Evolutionary conservation across 2,797 vertebrate genomes (phyloP).

Genomic region (Aplochiton taeniatus): DNA sequence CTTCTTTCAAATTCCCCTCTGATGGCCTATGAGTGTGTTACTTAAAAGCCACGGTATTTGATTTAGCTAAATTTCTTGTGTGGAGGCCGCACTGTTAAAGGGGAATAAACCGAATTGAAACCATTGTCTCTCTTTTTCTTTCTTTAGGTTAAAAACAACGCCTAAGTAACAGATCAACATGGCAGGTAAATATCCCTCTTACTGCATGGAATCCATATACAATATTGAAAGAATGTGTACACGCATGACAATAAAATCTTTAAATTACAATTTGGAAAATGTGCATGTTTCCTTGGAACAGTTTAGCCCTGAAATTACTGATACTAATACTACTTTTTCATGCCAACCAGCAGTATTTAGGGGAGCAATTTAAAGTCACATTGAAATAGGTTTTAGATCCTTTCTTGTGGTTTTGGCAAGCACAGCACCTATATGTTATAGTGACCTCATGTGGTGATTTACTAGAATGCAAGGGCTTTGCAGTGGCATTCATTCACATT

Average conservation of each 20-base stretch:
- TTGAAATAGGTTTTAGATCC: too few relatives aligned
- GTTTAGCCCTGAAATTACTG: too few relatives aligned
- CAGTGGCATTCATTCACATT: background rate
- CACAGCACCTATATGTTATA: conserved; percentile 20
- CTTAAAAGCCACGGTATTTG: background rate
- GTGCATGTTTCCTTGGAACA: too few relatives aligned
- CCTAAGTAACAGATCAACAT: conserved; percentile 62
- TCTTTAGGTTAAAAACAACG: conserved; percentile 53
- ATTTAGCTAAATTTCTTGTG: background rate
- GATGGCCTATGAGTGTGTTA: too few relatives aligned
- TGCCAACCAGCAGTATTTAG: too few relatives aligned
- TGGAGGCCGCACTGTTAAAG: background rate
- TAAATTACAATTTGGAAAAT: too few relatives aligned
- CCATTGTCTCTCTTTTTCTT: conserved; percentile 22
- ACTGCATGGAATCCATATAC: background rate
- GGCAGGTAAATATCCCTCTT: conserved; percentile 71
- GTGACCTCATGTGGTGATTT: conserved; percentile 56
- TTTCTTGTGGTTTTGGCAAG: conserved; percentile 7
- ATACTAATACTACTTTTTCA: too few relatives aligned
- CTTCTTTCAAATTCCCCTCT: too few relatives aligned
- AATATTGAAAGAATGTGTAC: too few relatives aligned
- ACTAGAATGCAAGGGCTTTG: conserved; percentile 25
- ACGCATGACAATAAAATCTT: too few relatives aligned
- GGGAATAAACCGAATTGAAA: background rate
- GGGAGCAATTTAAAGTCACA: too few relatives aligned